Evolutionary conservation across 2,888 invertebrate genomes (phyloP), one percentile per base, ranked within the genome.

Genomic region (Dryocosmus kuriphilus): DNA sequence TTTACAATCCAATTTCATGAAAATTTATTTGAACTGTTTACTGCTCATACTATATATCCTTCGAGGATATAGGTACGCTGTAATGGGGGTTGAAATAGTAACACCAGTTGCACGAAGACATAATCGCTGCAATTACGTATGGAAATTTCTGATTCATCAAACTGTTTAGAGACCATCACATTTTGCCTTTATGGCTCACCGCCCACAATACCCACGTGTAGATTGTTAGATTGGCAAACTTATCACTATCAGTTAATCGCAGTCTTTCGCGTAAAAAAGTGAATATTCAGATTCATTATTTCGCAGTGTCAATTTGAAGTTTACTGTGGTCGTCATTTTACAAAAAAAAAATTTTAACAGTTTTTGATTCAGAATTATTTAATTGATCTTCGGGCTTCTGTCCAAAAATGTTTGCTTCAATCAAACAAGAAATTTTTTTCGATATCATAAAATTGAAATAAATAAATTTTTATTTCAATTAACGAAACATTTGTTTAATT

Each of bases 51-150:
- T 30, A n/a, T 14, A 14, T 38, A 38, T n/a, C 51, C 24, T 30
- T 11, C n/a, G 46, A 30, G 71, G 46, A 30, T 71, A 51, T 27
- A 71, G 41, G 65, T 51, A 71, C 30, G 30, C n/a, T 22, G 7
- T 19, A 51, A 76, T 57, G 81, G 79, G 80, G 82, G 79, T 79
- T 41, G 32, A 74, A 71, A 76, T 76, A 61, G 82, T 82, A 84
- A 85, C 87, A 89, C 87, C 91, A 90, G 90, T 91, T 91, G 90
- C 87, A 82, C 85, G 82, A 85, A 82, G 85, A 83, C 82, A 85
- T 90, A 89, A 90, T 90, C 88, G 90, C 84, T 83, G 86, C 89
- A 90, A 91, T 90, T 91, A 90, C 87, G 84, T 88, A 91, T 90
- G 91, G 87, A 90, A 91, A 91, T 91, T 88, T 84, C 88, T 89